Base-by-base conservation (phyloP, 2,797 vertebrate species). In the Lepus townsendii region DNA sequence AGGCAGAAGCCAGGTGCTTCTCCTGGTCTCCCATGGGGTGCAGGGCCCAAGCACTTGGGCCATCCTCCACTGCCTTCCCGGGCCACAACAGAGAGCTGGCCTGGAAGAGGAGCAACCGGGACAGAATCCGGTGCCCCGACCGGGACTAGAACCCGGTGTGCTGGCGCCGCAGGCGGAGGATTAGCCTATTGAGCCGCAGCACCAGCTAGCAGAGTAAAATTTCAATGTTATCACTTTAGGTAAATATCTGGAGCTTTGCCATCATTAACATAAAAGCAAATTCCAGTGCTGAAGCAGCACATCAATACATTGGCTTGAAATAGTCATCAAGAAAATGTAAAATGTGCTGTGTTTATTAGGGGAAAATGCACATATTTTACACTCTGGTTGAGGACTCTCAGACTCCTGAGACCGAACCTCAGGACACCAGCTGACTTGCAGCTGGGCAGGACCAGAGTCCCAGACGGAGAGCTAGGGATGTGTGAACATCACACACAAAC, bases 341-440 rank as follows among this genome's bases (percentile, higher is more conserved):
- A 62, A 91, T 54, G 8, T 35, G 47, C 30, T 42, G 7, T 22
- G 19, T 62, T 62, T 77, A 77, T 52, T 88, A 27, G 76, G 52
- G 65, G 20, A 78, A 76, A 89, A 89, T 62, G 30, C 7, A 89
- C 77, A 54, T 66, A 75, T 63, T 91, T 87, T 76, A 82, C n/a
- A 60, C 20, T 69, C 38, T 79, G 60, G 42, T 75, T 60, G 62
- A 75, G 26, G 91, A 91, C 26, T 85, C 71, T 77, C 19, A 27
- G n/a, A 47, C 12, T 50, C 63, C 54, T 69, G 54, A 85, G 63
- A 80, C 22, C 66, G 54, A 83, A 30, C 47, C 42, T 35, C 16
- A 50, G 47, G 30, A 63, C 20, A 78, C 22, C 10, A 12, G 32
- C 77, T 88, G 14, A 47, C 30, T 88, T 72, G n/a, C 69, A 60